A percentile compares a stretch with the other conserved stretches of the same genome.
phyloP scores from a whole-genome alignment of 2,113 vertebrate species.

The Arothron firmamentum region DNA sequence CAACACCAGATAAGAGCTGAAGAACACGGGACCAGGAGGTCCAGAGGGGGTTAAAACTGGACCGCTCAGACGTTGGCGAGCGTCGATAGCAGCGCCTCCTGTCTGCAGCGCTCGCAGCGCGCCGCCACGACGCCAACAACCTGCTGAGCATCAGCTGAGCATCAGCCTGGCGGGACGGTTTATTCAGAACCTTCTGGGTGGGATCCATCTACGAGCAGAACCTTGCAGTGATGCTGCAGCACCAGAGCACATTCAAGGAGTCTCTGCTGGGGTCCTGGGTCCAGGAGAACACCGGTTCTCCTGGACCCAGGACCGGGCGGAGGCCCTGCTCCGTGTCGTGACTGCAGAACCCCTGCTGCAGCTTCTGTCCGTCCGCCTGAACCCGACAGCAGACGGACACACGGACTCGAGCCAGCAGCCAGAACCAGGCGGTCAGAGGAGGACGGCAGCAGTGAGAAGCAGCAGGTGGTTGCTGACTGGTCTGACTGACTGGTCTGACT shows the following conservation, averaged over 20 bases:
- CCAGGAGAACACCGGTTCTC: constrained; percentile 1
- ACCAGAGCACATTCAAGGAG: no score
- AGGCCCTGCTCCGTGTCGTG: no score
- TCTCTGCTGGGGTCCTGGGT: constrained; percentile 16
- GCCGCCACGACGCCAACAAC: constrained; percentile 36
- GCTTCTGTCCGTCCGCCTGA: constrained; percentile 42
- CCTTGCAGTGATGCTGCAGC: no score
- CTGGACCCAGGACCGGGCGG: background rate
- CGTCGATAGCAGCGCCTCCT: constrained; percentile 14
- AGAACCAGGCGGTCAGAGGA: no score
- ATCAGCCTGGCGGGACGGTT: constrained; percentile 5
- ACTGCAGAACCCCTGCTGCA: constrained; percentile 21
- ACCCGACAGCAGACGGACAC: constrained; percentile 47
- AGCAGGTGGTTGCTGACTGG: constrained; percentile 5
- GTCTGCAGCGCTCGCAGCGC: background rate
- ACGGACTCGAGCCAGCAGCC: no score
- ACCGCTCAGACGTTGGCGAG: no score
- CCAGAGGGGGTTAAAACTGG: no score
- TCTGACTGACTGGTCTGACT: constrained; percentile 59
- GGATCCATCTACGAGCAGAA: constrained; percentile 22
- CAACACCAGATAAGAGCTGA: no score
- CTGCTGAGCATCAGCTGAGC: constrained; percentile 15
- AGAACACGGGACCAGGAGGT: no score
- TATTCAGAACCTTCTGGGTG: constrained; percentile 7
- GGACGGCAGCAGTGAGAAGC: no score